phyloP scores from a whole-genome alignment of 2,888 invertebrate species.

The Anorthoa munda region DNA sequence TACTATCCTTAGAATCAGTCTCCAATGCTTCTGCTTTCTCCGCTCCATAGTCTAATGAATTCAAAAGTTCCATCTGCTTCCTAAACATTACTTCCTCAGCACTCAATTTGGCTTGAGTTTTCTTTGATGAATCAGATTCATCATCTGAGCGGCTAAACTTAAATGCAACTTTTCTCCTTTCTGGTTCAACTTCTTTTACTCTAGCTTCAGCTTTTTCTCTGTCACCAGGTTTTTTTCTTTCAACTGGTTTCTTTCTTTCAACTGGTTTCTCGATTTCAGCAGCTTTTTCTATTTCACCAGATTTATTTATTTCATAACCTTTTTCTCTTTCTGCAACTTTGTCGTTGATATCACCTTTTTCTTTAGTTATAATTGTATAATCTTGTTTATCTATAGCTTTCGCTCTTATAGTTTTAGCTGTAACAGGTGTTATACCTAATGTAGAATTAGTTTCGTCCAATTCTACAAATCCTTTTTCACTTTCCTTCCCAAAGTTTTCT shows the following conservation, averaged over 20 bases:
- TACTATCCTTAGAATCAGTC: constrained; percentile 72
- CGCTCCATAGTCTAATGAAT: constrained; percentile 81
- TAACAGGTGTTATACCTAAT: background rate
- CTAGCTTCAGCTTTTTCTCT: background rate
- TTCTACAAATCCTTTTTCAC: constrained; percentile 46
- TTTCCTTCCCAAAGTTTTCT: constrained; percentile 72
- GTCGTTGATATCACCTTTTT: constrained; percentile 52
- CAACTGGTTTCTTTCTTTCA: background rate
- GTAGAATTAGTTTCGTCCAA: constrained; percentile 32
- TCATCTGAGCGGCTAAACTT: background rate
- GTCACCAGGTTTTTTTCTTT: background rate
- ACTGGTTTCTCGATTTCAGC: background rate
- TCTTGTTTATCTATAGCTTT: constrained; percentile 49
- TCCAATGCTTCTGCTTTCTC: constrained; percentile 73
- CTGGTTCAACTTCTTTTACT: background rate
- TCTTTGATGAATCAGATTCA: background rate
- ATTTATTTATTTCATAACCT: background rate
- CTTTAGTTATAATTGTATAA: constrained; percentile 71
- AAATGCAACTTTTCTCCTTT: background rate
- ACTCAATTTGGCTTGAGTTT: constrained; percentile 29
- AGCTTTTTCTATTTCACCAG: constrained; percentile 9
- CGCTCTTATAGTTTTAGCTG: background rate
- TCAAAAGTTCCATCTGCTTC: constrained; percentile 79
- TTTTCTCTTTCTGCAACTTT: background rate
- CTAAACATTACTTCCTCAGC: constrained; percentile 72